Conservation (phyloP, 2,888 invertebrate genomes). For the Trileptium ribeirensis region DNA sequence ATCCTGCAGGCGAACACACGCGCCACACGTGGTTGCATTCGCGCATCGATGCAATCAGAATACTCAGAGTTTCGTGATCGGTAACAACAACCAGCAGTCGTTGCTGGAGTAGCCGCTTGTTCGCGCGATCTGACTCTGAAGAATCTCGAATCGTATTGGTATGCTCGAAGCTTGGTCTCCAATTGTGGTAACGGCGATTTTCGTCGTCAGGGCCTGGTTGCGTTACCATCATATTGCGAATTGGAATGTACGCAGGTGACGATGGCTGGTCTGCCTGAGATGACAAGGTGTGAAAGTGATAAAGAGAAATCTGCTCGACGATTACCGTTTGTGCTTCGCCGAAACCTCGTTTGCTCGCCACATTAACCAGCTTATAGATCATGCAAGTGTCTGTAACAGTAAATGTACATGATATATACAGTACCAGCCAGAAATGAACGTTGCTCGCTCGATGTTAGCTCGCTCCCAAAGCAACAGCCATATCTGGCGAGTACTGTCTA, state of each 20-base stretch:
- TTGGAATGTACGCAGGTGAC: constrained; percentile 59
- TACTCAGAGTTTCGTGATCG: constrained; percentile 72
- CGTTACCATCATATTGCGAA: not conserved
- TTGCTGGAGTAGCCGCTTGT: constrained; percentile 58
- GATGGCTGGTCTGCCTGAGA: constrained; percentile 63
- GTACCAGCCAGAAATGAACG: too few relatives aligned
- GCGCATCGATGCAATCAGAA: constrained; percentile 80
- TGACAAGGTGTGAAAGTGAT: constrained; percentile 23
- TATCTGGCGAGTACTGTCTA: too few relatives aligned
- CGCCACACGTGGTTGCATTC: constrained; percentile 61
- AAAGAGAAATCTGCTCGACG: constrained; percentile 67
- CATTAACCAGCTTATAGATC: constrained; percentile 43
- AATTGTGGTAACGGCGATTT: not conserved
- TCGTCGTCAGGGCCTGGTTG: not conserved
- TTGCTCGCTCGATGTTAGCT: too few relatives aligned
- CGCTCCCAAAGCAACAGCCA: too few relatives aligned
- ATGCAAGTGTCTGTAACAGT: too few relatives aligned
- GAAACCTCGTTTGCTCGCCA: constrained; percentile 14
- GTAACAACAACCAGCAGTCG: constrained; percentile 73
- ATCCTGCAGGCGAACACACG: constrained; percentile 84
- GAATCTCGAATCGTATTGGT: not conserved
- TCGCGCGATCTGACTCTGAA: not conserved
- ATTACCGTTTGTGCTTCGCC: constrained; percentile 62
- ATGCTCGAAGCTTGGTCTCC: not conserved
- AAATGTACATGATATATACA: too few relatives aligned